phyloP scores from a whole-genome alignment of 2,113 vertebrate species.

The Ailuropoda melanoleuca region DNA sequence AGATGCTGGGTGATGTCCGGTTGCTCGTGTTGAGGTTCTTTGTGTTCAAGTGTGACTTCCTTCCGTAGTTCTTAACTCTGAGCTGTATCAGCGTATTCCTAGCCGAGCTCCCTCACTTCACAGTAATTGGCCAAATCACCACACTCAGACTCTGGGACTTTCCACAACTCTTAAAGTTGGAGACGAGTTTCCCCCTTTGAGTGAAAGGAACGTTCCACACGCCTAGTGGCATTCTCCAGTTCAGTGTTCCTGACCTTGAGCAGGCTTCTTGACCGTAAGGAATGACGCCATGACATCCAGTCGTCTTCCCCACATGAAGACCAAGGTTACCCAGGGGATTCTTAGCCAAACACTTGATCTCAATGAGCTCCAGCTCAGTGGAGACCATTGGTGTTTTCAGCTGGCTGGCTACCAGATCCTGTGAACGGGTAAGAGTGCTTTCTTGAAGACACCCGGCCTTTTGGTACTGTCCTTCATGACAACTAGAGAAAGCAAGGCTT shows the following conservation, averaged over 20 bases:
- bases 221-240: background rate
- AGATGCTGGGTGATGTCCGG: background rate
- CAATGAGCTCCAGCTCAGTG: background rate
- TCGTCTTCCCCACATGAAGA: background rate
- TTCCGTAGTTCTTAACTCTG: background rate
- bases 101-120: background rate
- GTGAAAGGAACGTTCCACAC: background rate
- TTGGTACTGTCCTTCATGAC: background rate
- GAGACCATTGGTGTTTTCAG: background rate
- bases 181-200: background rate
- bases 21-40: background rate
- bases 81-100: background rate
- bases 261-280: background rate
- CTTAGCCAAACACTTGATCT: background rate
- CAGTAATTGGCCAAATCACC: constrained; percentile 10
- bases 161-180: background rate
- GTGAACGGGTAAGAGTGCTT: background rate
- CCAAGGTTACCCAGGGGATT: background rate
- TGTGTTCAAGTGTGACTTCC: background rate
- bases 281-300: background rate
- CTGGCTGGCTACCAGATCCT: background rate
- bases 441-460: background rate
- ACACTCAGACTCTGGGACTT: background rate
- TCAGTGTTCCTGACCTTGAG: background rate
- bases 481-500: background rate